These are phyloP conservation scores for Rynchops niger DNA, from an alignment of 2,113 vertebrate species.

Conservation along the genomic window DNA sequence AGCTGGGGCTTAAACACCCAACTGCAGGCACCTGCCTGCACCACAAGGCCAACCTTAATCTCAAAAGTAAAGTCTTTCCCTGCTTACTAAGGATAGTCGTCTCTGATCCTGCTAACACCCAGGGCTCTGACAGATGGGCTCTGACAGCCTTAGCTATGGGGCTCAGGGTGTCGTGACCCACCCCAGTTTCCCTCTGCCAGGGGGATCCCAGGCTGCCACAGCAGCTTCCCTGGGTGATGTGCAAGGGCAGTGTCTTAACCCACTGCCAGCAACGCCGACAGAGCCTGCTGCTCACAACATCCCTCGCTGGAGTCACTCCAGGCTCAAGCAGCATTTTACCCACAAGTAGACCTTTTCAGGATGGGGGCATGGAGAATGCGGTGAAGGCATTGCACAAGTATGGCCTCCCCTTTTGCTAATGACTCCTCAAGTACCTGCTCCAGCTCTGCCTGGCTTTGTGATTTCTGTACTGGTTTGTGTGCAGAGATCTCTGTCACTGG, in stretches of 20 bases:
- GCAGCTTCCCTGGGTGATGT: neutral
- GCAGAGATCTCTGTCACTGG: neutral
- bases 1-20: neutral
- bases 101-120: neutral
- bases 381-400: neutral
- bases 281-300: neutral
- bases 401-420: neutral
- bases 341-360: neutral
- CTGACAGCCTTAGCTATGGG: neutral
- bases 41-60: neutral
- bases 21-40: neutral
- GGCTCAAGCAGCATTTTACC: neutral
- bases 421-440: neutral
- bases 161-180: neutral
- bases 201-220: fast-evolving
- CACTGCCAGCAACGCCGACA: neutral
- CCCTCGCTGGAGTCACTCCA: neutral
- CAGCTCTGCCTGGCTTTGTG: neutral
- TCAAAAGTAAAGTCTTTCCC: neutral
- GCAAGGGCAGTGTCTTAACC: neutral
- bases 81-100: neutral
- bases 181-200: neutral
- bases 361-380: fast-evolving
- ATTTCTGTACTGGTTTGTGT: neutral
- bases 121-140: neutral